Conservation (phyloP, 2,113 vertebrate species). For the Alligator mississippiensis region DNA sequence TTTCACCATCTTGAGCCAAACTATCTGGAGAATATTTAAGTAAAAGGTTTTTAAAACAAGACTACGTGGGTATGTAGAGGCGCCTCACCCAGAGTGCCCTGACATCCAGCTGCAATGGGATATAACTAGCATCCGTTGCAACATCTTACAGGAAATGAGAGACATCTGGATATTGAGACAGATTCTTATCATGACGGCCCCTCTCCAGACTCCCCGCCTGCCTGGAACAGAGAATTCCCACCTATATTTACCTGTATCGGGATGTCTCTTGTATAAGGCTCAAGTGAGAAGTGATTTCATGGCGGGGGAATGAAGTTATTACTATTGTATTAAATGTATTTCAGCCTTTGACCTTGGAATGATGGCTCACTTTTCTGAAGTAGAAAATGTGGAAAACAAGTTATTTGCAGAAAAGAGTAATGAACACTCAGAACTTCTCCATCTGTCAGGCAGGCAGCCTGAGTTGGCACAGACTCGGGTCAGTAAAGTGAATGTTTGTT, state of each 20-base stretch:
- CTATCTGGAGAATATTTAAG: not conserved
- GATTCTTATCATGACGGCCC: not conserved
- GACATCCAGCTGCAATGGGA: not conserved
- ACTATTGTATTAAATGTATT: conserved; percentile 12
- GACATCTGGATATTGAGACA: accelerated
- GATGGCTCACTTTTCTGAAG: conserved; percentile 19
- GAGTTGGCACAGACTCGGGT: not conserved
- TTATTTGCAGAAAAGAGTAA: not conserved
- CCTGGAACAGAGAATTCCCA: not conserved
- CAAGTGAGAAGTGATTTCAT: not conserved
- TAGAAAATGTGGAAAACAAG: not conserved
- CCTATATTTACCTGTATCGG: not conserved
- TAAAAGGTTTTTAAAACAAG: not conserved
- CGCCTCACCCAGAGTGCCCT: not conserved
- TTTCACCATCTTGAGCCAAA: not conserved
- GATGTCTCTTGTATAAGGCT: not conserved
- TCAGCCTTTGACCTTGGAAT: not conserved
- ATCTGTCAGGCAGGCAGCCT: not conserved
- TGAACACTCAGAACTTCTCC: not conserved
- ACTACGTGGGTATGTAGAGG: not conserved
- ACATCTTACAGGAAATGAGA: not conserved
- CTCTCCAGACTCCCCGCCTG: not conserved
- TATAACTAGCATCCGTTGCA: not conserved
- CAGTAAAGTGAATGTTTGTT: not conserved
- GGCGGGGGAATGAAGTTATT: conserved; percentile 7